phyloP scores from a whole-genome alignment of 2,113 vertebrate species.

The Gambusia affinis region DNA sequence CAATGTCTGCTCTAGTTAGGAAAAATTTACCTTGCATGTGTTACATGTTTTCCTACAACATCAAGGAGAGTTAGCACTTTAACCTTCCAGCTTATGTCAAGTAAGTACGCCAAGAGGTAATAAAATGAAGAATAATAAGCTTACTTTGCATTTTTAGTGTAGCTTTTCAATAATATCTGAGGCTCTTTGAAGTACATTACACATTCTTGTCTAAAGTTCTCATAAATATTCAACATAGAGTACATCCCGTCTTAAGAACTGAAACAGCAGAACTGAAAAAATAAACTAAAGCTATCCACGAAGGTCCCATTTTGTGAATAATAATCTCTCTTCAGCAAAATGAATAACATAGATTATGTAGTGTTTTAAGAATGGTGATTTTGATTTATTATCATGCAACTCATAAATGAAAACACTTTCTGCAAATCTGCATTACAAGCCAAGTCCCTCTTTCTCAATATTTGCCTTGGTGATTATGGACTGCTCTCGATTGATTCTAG shows the following conservation, averaged over 20 bases:
- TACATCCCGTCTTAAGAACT: slow-evolving; percentile 12
- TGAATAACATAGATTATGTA: slow-evolving; percentile 2
- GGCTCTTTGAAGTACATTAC: slow-evolving; percentile 3
- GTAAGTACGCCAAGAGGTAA: neutral
- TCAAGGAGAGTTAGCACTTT: neutral
- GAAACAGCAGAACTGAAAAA: slow-evolving; percentile 53
- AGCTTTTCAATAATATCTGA: neutral
- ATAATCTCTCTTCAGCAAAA: slow-evolving; percentile 30
- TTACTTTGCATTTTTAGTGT: neutral
- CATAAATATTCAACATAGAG: slow-evolving; percentile 44
- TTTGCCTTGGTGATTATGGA: slow-evolving; percentile 33
- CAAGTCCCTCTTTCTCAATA: slow-evolving; percentile 40
- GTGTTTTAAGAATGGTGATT: slow-evolving; percentile 28
- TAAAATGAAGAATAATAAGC: neutral
- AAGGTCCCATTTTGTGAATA: slow-evolving; percentile 15
- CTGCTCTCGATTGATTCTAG: slow-evolving; percentile 20
- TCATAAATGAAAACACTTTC: slow-evolving; percentile 59
- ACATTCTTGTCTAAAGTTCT: slow-evolving; percentile 33
- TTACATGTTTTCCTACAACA: neutral
- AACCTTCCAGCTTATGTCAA: neutral
- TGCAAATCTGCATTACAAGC: slow-evolving; percentile 54
- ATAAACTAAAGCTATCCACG: slow-evolving; percentile 31
- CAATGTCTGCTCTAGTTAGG: neutral
- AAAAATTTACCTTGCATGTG: neutral
- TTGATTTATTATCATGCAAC: slow-evolving; percentile 32